Conservation (phyloP, 2,113 vertebrate genomes). For the human (Homo sapiens) region DNA sequence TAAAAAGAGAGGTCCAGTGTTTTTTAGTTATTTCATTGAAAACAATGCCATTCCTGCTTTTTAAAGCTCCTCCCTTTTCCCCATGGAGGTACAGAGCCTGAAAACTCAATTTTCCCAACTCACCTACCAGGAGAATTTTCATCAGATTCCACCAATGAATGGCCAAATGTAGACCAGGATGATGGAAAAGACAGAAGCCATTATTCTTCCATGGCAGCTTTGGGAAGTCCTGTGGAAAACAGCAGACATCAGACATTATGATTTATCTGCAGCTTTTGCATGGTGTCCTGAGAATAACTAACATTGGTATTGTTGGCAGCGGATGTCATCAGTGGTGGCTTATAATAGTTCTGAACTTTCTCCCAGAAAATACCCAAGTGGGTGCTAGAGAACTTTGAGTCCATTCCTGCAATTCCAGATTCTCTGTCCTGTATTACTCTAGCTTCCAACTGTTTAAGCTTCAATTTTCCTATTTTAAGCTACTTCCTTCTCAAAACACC, state of each 20-base stretch:
- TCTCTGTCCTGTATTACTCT: background rate
- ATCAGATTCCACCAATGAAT: background rate
- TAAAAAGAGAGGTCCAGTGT: background rate
- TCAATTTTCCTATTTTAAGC: background rate
- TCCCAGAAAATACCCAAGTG: background rate
- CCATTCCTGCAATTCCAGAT: background rate
- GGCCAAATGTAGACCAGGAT: too few relatives aligned
- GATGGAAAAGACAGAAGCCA: background rate
- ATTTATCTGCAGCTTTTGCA: background rate
- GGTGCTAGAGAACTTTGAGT: too few relatives aligned
- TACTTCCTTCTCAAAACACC: background rate
- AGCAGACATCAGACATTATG: background rate
- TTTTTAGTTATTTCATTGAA: background rate
- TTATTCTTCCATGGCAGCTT: background rate
- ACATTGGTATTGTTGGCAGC: background rate
- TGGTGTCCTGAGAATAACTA: background rate
- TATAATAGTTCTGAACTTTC: background rate
- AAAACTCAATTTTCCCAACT: background rate
- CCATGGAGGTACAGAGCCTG: background rate
- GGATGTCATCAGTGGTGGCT: too few relatives aligned
- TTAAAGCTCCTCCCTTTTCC: background rate
- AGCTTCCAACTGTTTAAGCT: background rate
- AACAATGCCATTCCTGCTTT: background rate
- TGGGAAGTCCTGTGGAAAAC: background rate
- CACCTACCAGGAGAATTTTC: background rate